A percentile compares a stretch with the other conserved stretches of the same genome.
Evolutionary conservation across 2,888 invertebrate genomes (phyloP).

Genomic region (Drosophila formosana): DNA sequence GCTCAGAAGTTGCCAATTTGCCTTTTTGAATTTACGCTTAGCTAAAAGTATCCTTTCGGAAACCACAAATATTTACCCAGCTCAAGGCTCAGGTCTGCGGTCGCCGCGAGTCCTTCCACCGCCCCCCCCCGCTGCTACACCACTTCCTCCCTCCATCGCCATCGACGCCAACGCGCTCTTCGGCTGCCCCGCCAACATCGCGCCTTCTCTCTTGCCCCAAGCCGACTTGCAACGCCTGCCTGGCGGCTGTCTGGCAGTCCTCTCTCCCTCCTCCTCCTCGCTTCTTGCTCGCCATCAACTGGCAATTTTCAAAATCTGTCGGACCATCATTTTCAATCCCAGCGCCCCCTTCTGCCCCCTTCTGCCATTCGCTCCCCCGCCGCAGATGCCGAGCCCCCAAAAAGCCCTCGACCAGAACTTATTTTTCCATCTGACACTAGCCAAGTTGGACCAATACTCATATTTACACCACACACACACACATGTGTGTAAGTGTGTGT

Average conservation of each 20-base stretch:
- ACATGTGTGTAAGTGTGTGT: conserved; percentile 27
- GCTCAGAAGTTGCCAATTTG: conserved; percentile 81
- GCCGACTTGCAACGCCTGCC: conserved; percentile 58
- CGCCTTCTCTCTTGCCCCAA: conserved; percentile 28
- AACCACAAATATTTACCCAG: conserved; percentile 85
- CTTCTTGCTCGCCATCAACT: conserved; percentile 30
- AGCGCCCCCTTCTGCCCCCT: conserved; percentile 1
- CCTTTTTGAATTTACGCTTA: conserved; percentile 83
- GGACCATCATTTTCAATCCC: conserved; percentile 78
- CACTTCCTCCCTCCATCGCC: too few relatives aligned
- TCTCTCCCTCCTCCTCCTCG: conserved; percentile 1
- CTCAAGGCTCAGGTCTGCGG: conserved; percentile 81
- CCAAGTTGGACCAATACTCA: conserved; percentile 78
- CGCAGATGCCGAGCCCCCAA: conserved; percentile 38
- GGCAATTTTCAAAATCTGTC: conserved; percentile 77
- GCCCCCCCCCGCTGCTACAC: not conserved
- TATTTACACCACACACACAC: conserved; percentile 73
- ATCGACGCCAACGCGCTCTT: conserved; percentile 45
- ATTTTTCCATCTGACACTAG: conserved; percentile 82
- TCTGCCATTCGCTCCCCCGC: not conserved
- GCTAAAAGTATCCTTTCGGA: conserved; percentile 82
- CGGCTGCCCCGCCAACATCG: not conserved
- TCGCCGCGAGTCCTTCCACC: conserved; percentile 59
- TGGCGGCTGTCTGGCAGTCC: conserved; percentile 45
- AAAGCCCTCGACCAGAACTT: conserved; percentile 74